Percentiles rank a stretch among this genome's conserved stretches.
phyloP scores from a whole-genome alignment of 2,113 vertebrate genomes.

The Cottus gobio region DNA sequence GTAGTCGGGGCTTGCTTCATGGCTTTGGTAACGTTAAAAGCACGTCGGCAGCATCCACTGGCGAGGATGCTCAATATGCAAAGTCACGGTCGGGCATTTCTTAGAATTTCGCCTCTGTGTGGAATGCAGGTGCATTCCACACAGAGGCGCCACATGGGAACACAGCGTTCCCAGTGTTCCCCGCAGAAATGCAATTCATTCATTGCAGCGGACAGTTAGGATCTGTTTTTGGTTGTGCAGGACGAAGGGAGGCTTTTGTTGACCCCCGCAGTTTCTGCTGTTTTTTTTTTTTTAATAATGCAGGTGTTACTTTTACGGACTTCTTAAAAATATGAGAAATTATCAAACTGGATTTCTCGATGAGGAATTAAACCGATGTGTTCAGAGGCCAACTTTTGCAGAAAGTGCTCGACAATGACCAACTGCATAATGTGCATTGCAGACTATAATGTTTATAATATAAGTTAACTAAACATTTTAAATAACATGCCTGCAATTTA shows the following conservation, averaged over 20 bases:
- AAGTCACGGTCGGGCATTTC: conserved; percentile 41
- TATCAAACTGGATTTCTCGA: not conserved
- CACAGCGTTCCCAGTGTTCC: conserved; percentile 68
- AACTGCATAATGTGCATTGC: not conserved
- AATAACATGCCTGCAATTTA: not conserved
- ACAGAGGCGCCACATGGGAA: conserved; percentile 54
- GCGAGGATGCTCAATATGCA: conserved; percentile 28
- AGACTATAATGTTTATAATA: not conserved
- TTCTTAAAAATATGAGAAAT: not conserved
- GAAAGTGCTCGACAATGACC: not conserved
- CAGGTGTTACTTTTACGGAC: not conserved
- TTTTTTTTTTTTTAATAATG: not conserved
- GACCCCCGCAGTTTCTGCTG: not conserved
- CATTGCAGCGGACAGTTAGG: conserved; percentile 8
- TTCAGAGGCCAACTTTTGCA: not conserved
- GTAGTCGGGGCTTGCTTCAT: conserved; percentile 19
- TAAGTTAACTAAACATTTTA: not conserved
- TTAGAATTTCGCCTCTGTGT: not conserved
- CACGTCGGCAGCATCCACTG: not conserved
- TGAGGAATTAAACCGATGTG: not conserved
- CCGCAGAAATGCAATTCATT: conserved; percentile 46
- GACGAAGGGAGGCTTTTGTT: conserved; percentile 8
- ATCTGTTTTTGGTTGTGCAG: not conserved
- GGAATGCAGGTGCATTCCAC: conserved; percentile 81
- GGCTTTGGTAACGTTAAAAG: conserved; percentile 26